Evolutionary conservation across 2,113 vertebrate species (phyloP), one percentile per base, ranked within the genome.

Genomic region (Camelus bactrianus): DNA sequence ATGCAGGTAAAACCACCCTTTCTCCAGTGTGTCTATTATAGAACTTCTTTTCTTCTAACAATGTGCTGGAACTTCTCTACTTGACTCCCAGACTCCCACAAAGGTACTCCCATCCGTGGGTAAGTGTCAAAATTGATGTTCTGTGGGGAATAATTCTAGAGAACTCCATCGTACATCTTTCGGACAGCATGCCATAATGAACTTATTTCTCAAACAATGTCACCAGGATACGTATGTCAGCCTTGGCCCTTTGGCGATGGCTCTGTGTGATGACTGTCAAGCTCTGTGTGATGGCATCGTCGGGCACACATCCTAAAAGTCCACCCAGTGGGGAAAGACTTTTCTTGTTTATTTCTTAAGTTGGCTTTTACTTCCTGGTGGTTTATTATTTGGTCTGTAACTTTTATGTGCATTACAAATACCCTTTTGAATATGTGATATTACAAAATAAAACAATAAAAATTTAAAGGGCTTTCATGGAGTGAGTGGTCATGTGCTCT

Each of bases 321-420:
- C 38, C 9, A 1, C 28, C 52, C n/a, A 1, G 50, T 13, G 19
- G n/a, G 22, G 1, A 9, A 32, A 0, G 52, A 2, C 73, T 8
- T 58, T 8, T 24, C 17, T 32, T 7, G 35, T n/a, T 30, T 24
- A 26, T 7, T 54, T 80, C 48, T 80, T 19, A 32, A 54, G 28
- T n/a, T 54, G 11, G 10, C 13, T 46, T 50, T 52, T 35, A 17
- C 64, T 64, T 86, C 89, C 20, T 62, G 35, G 22, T 0, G 24
- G 28, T 22, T 80, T 46, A 64, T 35, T 46, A 6, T 52, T 10
- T 12, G 67, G 16, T 46, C 35, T 22, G 17, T 81, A 17, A n/a
- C 14, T 42, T 24, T 64, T 46, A 38, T 26, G 65, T 73, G 76
- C 14, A n/a, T 17, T 42, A 17, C 14, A 38, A 7, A 30, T 28